Conservation (phyloP, 2,888 invertebrate species). For the Opisthograptis luteolata region DNA sequence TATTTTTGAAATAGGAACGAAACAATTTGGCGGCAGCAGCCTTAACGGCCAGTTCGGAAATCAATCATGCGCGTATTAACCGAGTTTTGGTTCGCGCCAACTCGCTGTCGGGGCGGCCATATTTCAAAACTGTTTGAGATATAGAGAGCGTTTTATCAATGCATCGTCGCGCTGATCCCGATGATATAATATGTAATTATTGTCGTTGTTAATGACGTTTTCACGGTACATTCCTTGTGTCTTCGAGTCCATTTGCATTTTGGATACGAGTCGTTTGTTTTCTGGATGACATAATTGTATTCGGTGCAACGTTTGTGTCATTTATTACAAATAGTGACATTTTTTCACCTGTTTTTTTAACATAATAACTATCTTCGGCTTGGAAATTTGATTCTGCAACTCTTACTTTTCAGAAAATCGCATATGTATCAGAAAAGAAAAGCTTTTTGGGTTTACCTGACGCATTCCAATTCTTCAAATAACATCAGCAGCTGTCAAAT, state of each 20-base stretch:
- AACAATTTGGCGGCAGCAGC: constrained; percentile 25
- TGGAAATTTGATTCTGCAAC: too few relatives aligned
- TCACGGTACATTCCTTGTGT: constrained; percentile 77
- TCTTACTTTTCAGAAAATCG: too few relatives aligned
- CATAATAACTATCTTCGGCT: too few relatives aligned
- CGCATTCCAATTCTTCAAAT: too few relatives aligned
- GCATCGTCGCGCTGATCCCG: constrained; percentile 80
- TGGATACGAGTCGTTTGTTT: constrained; percentile 43
- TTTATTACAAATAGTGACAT: too few relatives aligned
- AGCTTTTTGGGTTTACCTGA: too few relatives aligned
- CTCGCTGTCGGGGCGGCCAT: constrained; percentile 75
- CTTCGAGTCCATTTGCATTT: constrained; percentile 69
- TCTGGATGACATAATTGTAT: constrained; percentile 33
- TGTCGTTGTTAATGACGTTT: constrained; percentile 78
- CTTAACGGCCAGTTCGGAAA: constrained; percentile 55
- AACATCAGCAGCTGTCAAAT: too few relatives aligned
- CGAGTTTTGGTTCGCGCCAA: constrained; percentile 74
- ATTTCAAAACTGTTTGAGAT: constrained; percentile 79
- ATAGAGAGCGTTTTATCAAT: constrained; percentile 80
- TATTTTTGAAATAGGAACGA: constrained; percentile 19
- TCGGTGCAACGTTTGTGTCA: constrained; percentile 1
- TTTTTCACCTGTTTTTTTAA: too few relatives aligned
- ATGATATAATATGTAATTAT: constrained; percentile 82
- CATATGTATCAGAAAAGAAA: too few relatives aligned
- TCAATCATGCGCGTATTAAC: constrained; percentile 78